These are phyloP conservation scores for Parauchenoglanis ngamensis DNA, from an alignment of 2,797 vertebrate genomes.

Conservation along the genomic window DNA sequence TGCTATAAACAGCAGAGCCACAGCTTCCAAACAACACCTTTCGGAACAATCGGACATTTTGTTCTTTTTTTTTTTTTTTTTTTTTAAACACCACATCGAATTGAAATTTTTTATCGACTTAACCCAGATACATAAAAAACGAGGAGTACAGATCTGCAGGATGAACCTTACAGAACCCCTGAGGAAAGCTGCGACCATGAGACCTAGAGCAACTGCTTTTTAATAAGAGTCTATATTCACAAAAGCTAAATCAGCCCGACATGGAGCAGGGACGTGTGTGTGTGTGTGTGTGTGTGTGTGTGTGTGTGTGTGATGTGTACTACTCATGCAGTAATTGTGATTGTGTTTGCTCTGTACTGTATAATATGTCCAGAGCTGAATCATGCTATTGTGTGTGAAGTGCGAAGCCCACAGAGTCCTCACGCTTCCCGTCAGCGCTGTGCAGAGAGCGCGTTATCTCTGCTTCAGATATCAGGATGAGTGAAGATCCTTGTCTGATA, in stretches of 20 bases:
- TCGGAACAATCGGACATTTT: not conserved
- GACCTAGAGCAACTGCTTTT: not conserved
- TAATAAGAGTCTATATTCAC: not conserved
- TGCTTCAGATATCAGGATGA: slow-evolving; percentile 17
- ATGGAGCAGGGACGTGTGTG: not conserved
- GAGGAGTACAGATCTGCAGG: not conserved
- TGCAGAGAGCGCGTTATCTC: not conserved
- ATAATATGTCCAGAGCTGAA: slow-evolving; percentile 25
- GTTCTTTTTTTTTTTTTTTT: not conserved
- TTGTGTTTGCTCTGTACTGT: not conserved
- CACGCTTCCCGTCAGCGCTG: not conserved
- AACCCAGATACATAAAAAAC: not conserved
- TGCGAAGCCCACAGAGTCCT: slow-evolving; percentile 13
- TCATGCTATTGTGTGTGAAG: slow-evolving; percentile 30
- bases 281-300: not conserved
- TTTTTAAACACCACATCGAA: not conserved
- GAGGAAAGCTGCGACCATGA: too few relatives aligned
- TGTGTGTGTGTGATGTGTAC: not conserved
- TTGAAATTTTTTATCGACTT: not conserved
- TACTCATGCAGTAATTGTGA: slow-evolving; percentile 22
- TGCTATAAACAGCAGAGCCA: not conserved
- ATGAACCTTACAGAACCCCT: not conserved
- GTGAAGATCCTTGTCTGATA: slow-evolving; percentile 37
- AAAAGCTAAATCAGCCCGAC: not conserved
- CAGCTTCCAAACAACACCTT: not conserved